These are phyloP conservation scores for Lamprotornis superbus DNA, from an alignment of 2,113 vertebrate genomes.

Conservation along the genomic window DNA sequence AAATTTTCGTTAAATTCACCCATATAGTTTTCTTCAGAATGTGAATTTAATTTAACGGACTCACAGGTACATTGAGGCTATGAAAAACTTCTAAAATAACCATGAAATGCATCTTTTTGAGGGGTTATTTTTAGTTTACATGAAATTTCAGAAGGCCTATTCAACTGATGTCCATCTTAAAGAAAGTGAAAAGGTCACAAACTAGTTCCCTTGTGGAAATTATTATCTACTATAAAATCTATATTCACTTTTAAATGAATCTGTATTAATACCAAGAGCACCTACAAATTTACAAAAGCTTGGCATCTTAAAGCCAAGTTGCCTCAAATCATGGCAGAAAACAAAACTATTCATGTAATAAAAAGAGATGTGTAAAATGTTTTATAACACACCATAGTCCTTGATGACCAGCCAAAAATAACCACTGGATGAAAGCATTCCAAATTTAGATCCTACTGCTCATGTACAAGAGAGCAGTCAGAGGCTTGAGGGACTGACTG, in stretches of 20 bases:
- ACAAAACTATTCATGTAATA: not conserved
- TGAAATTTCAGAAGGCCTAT: not conserved
- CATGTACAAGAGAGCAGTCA: not conserved
- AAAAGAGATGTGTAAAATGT: not conserved
- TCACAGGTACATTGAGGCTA: not conserved
- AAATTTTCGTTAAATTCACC: not conserved
- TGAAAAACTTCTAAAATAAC: not conserved
- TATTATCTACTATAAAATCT: not conserved
- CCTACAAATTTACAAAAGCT: not conserved
- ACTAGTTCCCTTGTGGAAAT: not conserved
- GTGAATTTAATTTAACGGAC: not conserved
- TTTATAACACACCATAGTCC: not conserved
- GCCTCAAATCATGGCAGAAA: not conserved
- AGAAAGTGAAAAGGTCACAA: not conserved
- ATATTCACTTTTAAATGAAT: not conserved
- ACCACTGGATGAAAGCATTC: not conserved
- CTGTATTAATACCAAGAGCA: not conserved
- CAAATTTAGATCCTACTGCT: not conserved
- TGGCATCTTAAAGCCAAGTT: not conserved
- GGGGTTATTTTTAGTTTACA: not conserved
- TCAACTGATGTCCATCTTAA: not conserved
- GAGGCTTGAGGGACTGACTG: not conserved
- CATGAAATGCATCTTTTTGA: not conserved
- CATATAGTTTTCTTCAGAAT: not conserved
- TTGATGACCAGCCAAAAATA: not conserved